phyloP scores from a whole-genome alignment of 92 coral and sea anemone genomes.

The Micromussa lordhowensis region DNA sequence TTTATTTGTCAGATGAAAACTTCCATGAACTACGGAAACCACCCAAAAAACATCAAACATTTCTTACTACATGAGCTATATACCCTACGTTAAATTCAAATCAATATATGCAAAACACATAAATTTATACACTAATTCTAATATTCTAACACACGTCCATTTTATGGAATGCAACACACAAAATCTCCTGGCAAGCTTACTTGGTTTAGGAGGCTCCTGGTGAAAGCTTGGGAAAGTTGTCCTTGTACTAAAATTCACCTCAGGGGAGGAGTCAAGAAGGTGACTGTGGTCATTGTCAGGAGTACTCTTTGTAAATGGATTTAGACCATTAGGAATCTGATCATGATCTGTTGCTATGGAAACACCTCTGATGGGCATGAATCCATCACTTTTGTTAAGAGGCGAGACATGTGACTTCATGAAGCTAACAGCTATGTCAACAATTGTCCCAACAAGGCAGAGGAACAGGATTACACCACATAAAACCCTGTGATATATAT shows the following conservation, averaged over 20 bases:
- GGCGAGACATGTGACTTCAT: not conserved
- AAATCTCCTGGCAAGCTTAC: not conserved
- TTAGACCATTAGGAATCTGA: not conserved
- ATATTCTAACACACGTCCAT: not conserved
- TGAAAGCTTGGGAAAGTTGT: not conserved
- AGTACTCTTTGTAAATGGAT: not conserved
- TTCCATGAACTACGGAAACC: no score
- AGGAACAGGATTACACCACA: constrained; percentile 78
- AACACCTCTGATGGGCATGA: constrained; percentile 29
- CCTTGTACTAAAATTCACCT: not conserved
- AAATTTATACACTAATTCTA: no score
- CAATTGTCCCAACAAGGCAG: constrained; percentile 80
- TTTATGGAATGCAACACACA: not conserved
- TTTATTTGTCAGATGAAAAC: no score
- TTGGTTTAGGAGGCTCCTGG: not conserved
- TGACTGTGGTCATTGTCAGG: not conserved
- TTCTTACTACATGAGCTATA: no score
- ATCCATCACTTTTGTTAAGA: constrained; percentile 20
- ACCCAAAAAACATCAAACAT: no score
- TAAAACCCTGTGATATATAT: constrained; percentile 54
- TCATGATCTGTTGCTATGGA: constrained; percentile 4
- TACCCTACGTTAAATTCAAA: no score
- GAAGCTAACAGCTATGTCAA: constrained; percentile 57
- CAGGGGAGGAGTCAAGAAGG: constrained; percentile 3
- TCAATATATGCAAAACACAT: no score